Evolutionary conservation across 1,140 invertebrate genomes (phyloP), one percentile per base, ranked within the genome.

Genomic region (Oryctes rhinoceros): DNA sequence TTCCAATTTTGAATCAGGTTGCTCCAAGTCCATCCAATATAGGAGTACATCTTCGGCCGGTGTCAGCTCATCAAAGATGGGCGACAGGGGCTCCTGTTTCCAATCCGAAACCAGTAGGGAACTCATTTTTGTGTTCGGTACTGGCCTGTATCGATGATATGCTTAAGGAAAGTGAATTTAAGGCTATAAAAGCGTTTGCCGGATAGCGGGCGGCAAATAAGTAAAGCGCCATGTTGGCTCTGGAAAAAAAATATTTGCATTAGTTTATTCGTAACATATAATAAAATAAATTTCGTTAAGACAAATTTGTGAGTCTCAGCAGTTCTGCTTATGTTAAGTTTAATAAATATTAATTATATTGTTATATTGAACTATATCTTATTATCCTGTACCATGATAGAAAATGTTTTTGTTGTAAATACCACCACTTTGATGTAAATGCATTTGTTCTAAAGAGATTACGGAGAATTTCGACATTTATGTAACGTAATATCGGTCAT

Each of bases 51-150:
- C 83, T 49, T 83, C 84, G 20, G 76, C 77, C 39, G 79, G 62
- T 78, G 44, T 59, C 77, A 80, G 74, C 79, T 80, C 81, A 82
- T 86, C 85, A 71, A 67, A 79, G 80, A 84, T 83, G 80, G 89
- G 90, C 82, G 89, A 90, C 81, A 86, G 82, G 65, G 89, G 89
- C 85, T 90, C 89, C 79, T 85, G 81, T 85, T 90, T 90, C 89
- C 89, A 90, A 48, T 83, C 30, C 82, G 76, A 84, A 75, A 79
- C 76, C 85, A 86, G 85, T 83, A 86, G 80, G 78, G 86, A 82
- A 67, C 85, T 83, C 82, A 86, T 88, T 86, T 24, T 67, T 53
- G 30, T 82, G 49, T 78, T 62, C 80, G 74, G 81, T 80, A 67
- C 82, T 76, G 71, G 53, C 62, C 20, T 53, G 75, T 78, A 74